Conservation (phyloP, 1,140 invertebrate genomes). For the Chrysomallon squamiferum region DNA sequence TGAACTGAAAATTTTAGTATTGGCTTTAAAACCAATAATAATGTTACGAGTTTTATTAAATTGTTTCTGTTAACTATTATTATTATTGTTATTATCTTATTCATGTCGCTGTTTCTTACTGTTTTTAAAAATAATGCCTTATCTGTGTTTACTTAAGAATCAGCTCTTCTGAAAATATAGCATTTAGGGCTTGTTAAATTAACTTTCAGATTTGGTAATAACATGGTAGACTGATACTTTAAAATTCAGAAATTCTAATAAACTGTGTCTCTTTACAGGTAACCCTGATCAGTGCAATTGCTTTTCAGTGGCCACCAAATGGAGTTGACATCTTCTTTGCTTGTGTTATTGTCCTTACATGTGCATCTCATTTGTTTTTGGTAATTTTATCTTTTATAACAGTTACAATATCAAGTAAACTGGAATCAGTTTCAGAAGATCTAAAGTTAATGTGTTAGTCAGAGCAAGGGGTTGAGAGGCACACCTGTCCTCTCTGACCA, state of each 20-base stretch:
- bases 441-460: background rate
- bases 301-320: conserved; percentile 50
- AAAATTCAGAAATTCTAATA: background rate
- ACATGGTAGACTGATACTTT: background rate
- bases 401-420: background rate
- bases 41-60: no score
- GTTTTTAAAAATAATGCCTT: background rate
- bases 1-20: no score
- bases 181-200: background rate
- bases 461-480: background rate
- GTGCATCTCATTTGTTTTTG: conserved; percentile 52
- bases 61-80: no score
- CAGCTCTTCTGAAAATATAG: background rate
- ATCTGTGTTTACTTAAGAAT: background rate
- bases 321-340: conserved; percentile 59
- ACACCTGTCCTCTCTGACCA: background rate
- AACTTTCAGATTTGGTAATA: background rate
- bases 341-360: conserved; percentile 51
- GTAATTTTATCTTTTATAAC: no score
- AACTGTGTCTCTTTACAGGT: conserved; percentile 33
- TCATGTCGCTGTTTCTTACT: no score
- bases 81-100: no score
- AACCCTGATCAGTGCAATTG: conserved; percentile 58
- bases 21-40: no score
- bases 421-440: background rate